phyloP scores from a whole-genome alignment of 2,113 vertebrate species.

The Telmatochromis sp. region DNA sequence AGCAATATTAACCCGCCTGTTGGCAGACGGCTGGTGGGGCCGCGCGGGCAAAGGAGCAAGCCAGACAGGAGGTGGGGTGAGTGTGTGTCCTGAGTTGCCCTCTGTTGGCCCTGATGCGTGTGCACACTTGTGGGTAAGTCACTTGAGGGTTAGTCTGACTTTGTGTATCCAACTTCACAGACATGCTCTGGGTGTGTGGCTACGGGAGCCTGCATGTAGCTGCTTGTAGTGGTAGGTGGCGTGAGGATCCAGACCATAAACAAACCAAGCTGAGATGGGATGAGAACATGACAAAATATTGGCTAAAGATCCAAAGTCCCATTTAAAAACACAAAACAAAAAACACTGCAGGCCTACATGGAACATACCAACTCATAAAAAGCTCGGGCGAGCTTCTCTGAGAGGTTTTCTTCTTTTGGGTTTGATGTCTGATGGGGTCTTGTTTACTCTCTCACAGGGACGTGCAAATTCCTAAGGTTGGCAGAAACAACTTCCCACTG shows the following conservation, averaged over 20 bases:
- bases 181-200: not conserved
- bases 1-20: slow-evolving; percentile 57
- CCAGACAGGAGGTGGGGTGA: slow-evolving; percentile 8
- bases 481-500: not conserved
- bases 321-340: not conserved
- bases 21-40: slow-evolving; percentile 30
- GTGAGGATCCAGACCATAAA: slow-evolving; percentile 11
- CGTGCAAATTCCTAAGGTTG: not conserved
- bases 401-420: not conserved
- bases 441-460: not conserved
- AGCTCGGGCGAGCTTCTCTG: not conserved
- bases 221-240: not conserved
- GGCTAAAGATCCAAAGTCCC: not conserved
- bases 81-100: slow-evolving; percentile 38
- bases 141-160: slow-evolving; percentile 9
- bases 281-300: slow-evolving; percentile 21
- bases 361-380: not conserved
- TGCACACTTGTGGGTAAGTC: slow-evolving; percentile 7
- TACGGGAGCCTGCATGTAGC: not conserved
- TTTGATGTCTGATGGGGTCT: not conserved
- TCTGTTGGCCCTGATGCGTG: not conserved
- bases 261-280: not conserved
- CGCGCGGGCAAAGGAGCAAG: not conserved
- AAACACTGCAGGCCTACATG: not conserved
- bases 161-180: not conserved